phyloP scores from a whole-genome alignment of 2,797 vertebrate species.

The Coilia nasus region DNA sequence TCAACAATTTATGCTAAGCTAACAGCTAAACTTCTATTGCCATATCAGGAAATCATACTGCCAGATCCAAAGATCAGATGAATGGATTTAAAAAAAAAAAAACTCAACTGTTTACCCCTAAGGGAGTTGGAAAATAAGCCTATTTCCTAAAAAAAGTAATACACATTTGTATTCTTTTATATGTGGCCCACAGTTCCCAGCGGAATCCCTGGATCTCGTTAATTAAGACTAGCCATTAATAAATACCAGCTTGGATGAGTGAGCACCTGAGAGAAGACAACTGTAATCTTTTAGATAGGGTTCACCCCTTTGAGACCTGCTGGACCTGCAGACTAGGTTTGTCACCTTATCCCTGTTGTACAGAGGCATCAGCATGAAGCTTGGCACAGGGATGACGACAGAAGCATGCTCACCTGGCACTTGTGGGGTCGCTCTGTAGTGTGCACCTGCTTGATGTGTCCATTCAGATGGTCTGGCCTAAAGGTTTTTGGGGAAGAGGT shows the following conservation, averaged over 20 bases:
- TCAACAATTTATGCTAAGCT: too few relatives aligned
- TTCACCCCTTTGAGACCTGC: background rate
- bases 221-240: background rate
- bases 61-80: too few relatives aligned
- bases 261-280: background rate
- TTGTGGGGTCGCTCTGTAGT: conserved; percentile 99
- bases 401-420: conserved; percentile 88
- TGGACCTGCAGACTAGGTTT: background rate
- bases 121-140: too few relatives aligned
- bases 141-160: too few relatives aligned
- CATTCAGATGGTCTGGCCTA: conserved; percentile 98
- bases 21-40: too few relatives aligned
- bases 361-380: background rate
- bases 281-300: background rate
- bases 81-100: too few relatives aligned
- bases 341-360: background rate
- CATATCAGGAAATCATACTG: too few relatives aligned
- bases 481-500: conserved; percentile 39
- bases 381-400: background rate
- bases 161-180: too few relatives aligned
- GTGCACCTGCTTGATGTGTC: conserved; percentile 99
- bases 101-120: too few relatives aligned
- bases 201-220: background rate
- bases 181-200: too few relatives aligned
- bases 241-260: background rate